These are phyloP conservation scores for Oedothorax gibbosus DNA, from an alignment of 1,140 invertebrate genomes.

Conservation along the genomic window DNA sequence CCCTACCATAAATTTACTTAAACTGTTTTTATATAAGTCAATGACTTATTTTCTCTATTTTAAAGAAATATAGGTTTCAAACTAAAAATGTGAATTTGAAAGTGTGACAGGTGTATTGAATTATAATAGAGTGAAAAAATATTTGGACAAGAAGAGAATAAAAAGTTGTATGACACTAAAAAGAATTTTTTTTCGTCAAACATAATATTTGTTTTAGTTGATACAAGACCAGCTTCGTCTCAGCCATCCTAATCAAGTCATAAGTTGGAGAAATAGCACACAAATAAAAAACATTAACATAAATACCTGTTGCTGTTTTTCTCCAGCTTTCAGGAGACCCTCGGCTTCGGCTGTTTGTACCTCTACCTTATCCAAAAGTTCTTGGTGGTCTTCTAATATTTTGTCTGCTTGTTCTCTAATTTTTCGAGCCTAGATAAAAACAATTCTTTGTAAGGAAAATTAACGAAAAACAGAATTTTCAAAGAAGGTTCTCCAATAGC, in stretches of 20 bases:
- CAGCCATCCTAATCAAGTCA: neutral
- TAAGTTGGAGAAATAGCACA: neutral
- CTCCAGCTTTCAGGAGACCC: slow-evolving; percentile 71
- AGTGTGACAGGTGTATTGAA: no score
- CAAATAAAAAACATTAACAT: slow-evolving; percentile 3
- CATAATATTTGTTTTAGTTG: neutral
- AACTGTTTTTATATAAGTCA: neutral
- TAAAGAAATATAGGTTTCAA: neutral
- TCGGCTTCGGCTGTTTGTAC: slow-evolving; percentile 66
- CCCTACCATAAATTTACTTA: no score
- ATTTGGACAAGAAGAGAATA: no score
- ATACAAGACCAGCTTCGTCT: neutral
- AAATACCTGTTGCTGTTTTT: slow-evolving; percentile 72
- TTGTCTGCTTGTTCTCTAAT: slow-evolving; percentile 78
- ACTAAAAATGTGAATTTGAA: neutral
- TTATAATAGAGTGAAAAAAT: no score
- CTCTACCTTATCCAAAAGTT: slow-evolving; percentile 67
- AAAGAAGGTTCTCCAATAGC: no score
- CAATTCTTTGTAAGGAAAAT: neutral
- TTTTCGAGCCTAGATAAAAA: slow-evolving; percentile 69
- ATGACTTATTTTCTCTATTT: neutral
- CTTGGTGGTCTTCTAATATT: slow-evolving; percentile 73
- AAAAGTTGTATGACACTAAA: no score
- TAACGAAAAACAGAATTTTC: neutral
- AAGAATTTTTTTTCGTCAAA: neutral